A percentile compares a stretch with the other conserved stretches of the same genome.
phyloP scores from a whole-genome alignment of 2,797 vertebrate species.

The Melanotaenia parkinsoni region DNA sequence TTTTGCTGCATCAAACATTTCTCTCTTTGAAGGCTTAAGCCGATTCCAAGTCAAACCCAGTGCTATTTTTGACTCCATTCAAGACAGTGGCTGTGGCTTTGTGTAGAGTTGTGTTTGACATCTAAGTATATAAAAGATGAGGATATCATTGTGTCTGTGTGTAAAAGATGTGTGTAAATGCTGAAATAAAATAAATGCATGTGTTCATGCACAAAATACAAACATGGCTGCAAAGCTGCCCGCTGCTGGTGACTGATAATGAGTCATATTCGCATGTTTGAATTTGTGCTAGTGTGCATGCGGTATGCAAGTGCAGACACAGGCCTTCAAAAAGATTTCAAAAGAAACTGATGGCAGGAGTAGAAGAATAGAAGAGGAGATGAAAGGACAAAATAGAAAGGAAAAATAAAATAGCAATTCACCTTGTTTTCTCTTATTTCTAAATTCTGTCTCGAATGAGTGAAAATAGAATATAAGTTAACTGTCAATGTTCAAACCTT shows the following conservation, averaged over 20 bases:
- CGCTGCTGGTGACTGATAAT: slow-evolving; percentile 45
- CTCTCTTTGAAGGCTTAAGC: slow-evolving; percentile 86
- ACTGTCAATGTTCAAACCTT: slow-evolving; percentile 26
- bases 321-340: slow-evolving; percentile 55
- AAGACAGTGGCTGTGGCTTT: slow-evolving; percentile 70
- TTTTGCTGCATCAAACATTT: slow-evolving; percentile 76
- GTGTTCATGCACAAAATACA: slow-evolving; percentile 37
- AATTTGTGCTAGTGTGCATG: slow-evolving; percentile 13
- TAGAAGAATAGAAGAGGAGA: slow-evolving; percentile 15
- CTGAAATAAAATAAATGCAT: slow-evolving; percentile 21
- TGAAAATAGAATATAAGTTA: slow-evolving; percentile 60
- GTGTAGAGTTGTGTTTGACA: slow-evolving; percentile 69
- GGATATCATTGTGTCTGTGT: slow-evolving; percentile 34
- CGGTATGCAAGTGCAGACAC: slow-evolving; percentile 48
- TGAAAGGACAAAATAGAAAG: slow-evolving; percentile 28
- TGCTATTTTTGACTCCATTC: slow-evolving; percentile 81
- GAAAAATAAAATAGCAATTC: slow-evolving; percentile 36
- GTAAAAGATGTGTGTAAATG: slow-evolving; percentile 25
- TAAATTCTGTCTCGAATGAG: slow-evolving; percentile 24
- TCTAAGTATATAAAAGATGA: slow-evolving; percentile 37
- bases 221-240: slow-evolving; percentile 52
- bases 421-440: slow-evolving; percentile 41
- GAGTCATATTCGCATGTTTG: slow-evolving; percentile 44
- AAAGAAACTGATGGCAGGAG: slow-evolving; percentile 39
- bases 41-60: slow-evolving; percentile 82